Base-by-base conservation (phyloP, 2,797 vertebrate genomes). In the Antrozous pallidus region DNA sequence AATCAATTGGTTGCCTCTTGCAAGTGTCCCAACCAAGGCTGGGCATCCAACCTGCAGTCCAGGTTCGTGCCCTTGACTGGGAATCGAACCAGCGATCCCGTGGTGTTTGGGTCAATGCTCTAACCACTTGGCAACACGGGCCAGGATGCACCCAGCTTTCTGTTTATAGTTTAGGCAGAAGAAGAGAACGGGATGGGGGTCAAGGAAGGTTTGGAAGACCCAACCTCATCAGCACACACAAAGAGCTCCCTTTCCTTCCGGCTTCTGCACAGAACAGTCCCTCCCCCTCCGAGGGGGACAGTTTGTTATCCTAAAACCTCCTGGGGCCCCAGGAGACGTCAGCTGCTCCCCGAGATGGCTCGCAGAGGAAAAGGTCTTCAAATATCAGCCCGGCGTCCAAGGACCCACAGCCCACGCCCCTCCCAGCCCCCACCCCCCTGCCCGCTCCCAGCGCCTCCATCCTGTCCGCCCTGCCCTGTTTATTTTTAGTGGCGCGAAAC, bases 401-500 rank as follows among this genome's bases (percentile, higher is more conserved):
- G 5, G 9, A 56, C 36, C 33, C 90, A 42, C 87, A 92, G n/a
- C 33, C 40, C n/a, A n/a, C 20, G 67, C 31, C 84, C 17, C 56
- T 31, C 70, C 90, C 42, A 33, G 26, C 40, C 77, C 54, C 80
- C 87, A 22, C 54, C 73, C 49, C 0, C 89, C 24, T 90, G 85
- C 79, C 80, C 6, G 8, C 31, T 11, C 26, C 84, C 96, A 5
- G 58, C 40, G 40, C 69, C 16, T 89, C 61, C 13, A 45, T 83
- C 22, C 67, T 84, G 42, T 92, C 92, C 91, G 89, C 80, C 63
- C 28, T 20, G 61, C 69, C 75, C 22, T 88, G 70, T 94, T 92
- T 96, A 92, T 94, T 97, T 96, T 96, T 91, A 93, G 94, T 91
- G 96, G 91, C 0, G 33, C 95, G 94, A 96, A 96, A 97, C 49